Evolutionary conservation across 92 coral and sea anemone species (phyloP).

Genomic region (Diadumene lineata): DNA sequence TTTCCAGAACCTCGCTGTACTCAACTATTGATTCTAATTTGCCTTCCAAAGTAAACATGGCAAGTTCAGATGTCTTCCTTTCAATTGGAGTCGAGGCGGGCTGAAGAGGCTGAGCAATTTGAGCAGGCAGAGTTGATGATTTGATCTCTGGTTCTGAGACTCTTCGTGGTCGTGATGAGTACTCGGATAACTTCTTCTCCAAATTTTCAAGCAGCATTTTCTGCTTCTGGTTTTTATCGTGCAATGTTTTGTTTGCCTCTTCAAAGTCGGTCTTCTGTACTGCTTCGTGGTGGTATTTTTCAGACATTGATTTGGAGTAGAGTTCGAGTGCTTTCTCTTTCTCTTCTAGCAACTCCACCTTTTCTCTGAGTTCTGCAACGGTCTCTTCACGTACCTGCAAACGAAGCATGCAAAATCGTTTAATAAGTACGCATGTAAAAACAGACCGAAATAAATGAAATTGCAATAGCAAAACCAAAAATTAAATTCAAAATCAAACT

Average conservation of each 20-base stretch:
- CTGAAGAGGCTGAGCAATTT: too few relatives aligned
- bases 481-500: too few relatives aligned
- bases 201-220: constrained; percentile 36
- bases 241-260: constrained; percentile 39
- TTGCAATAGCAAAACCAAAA: too few relatives aligned
- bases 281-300: constrained; percentile 64
- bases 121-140: background rate
- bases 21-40: constrained; percentile 58
- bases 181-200: constrained; percentile 49
- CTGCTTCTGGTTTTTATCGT: constrained; percentile 46
- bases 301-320: constrained; percentile 77
- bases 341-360: constrained; percentile 71
- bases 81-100: too few relatives aligned
- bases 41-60: constrained; percentile 74
- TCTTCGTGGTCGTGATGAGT: constrained; percentile 3
- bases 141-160: constrained; percentile 28
- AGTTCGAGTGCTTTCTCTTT: constrained; percentile 71
- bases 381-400: constrained; percentile 64
- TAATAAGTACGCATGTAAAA: too few relatives aligned
- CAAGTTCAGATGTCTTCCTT: constrained; percentile 23
- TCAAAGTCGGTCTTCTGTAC: constrained; percentile 52
- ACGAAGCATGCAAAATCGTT: too few relatives aligned
- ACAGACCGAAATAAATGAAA: too few relatives aligned
- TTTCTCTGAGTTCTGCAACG: constrained; percentile 57
- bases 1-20: constrained; percentile 55